Evolutionary conservation across 2,797 vertebrate genomes (phyloP).

Genomic region (Falco rusticolus): DNA sequence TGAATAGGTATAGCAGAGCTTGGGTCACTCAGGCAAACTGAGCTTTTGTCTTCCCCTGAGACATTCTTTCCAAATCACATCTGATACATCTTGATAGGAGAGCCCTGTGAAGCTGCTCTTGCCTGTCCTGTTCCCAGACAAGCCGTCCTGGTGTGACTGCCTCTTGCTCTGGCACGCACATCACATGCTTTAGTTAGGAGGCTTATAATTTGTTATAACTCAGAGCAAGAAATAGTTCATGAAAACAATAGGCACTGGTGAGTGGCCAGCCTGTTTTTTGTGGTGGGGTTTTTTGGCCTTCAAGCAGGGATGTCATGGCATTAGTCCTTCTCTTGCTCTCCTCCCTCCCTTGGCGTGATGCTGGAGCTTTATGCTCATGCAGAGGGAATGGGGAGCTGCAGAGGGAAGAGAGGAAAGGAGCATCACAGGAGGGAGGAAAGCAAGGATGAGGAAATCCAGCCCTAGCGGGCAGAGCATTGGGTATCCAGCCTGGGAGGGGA

Average conservation of each 20-base stretch:
- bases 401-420: background rate
- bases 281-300: background rate
- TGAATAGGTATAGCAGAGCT: background rate
- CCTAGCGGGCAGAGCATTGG: background rate
- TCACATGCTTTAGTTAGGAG: background rate
- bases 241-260: background rate
- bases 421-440: background rate
- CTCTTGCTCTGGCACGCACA: background rate
- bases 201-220: background rate
- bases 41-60: accelerated
- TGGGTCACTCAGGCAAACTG: accelerated
- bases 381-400: background rate
- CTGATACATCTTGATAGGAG: background rate
- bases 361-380: background rate
- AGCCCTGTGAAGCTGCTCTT: background rate
- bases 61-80: background rate
- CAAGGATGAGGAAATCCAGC: background rate
- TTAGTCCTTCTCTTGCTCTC: background rate
- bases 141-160: background rate
- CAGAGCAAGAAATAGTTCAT: background rate
- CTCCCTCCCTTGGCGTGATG: background rate
- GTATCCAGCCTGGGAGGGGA: background rate
- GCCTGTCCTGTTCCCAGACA: background rate
- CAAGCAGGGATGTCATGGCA: accelerated
- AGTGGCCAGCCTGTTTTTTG: background rate